A percentile compares a stretch with the other conserved stretches of the same genome.
These are phyloP conservation scores for Anolis sagrei DNA, from an alignment of 2,113 vertebrate species.

Conservation along the genomic window DNA sequence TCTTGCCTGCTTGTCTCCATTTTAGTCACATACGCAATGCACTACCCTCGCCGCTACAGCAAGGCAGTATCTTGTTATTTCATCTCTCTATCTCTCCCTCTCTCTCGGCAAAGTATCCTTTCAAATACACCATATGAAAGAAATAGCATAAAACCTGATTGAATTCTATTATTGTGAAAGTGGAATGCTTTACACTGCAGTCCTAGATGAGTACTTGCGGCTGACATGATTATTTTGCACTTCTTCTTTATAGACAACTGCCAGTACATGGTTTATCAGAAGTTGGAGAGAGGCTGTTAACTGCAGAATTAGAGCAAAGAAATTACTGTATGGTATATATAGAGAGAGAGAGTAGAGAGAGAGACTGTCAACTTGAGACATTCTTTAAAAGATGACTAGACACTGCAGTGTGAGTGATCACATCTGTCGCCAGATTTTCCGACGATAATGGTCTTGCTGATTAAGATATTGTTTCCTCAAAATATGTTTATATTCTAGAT, in stretches of 20 bases:
- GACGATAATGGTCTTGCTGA: not conserved
- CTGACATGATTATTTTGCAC: conserved; percentile 45
- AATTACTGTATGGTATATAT: conserved; percentile 27
- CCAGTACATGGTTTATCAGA: not conserved
- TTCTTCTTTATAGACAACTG: conserved; percentile 43
- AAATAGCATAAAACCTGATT: conserved; percentile 55
- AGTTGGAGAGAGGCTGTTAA: not conserved
- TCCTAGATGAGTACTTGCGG: conserved; percentile 52
- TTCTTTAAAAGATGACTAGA: conserved; percentile 29
- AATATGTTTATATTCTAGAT: conserved; percentile 11
- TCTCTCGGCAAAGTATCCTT: conserved; percentile 49
- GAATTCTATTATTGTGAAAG: conserved; percentile 60
- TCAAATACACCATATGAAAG: conserved; percentile 47
- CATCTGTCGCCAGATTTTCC: conserved; percentile 20
- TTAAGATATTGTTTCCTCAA: not conserved
- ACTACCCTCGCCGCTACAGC: conserved; percentile 27
- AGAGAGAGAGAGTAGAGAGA: conserved; percentile 32
- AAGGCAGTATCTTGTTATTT: conserved; percentile 44
- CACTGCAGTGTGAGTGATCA: not conserved
- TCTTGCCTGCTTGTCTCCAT: conserved; percentile 41
- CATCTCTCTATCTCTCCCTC: conserved; percentile 11
- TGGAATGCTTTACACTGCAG: conserved; percentile 36
- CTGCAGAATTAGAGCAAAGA: conserved; percentile 39
- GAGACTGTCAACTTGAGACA: conserved; percentile 15
- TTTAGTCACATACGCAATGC: conserved; percentile 44